These are phyloP conservation scores for Neosilurus hyrtlii DNA, from an alignment of 2,797 vertebrate species.

Conservation along the genomic window DNA sequence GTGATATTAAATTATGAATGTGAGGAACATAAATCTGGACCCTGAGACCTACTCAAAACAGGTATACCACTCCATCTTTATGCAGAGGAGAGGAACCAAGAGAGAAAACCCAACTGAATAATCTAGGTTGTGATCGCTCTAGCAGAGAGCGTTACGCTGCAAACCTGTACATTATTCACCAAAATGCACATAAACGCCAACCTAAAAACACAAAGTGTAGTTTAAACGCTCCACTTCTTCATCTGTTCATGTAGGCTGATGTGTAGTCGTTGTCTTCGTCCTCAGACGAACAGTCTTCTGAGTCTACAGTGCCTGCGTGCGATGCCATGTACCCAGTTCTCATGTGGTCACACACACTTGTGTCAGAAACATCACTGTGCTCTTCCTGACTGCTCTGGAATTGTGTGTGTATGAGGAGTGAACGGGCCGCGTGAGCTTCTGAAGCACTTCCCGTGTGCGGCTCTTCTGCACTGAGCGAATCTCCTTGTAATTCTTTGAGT, in stretches of 20 bases:
- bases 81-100: not conserved
- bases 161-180: not conserved
- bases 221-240: not conserved
- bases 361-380: not conserved
- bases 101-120: not conserved
- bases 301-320: not conserved
- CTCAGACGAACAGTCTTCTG: not conserved
- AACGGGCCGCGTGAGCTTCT: not conserved
- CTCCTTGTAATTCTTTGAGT: not conserved
- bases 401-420: not conserved
- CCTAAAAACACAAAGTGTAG: not conserved
- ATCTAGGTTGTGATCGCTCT: not conserved
- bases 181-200: not conserved
- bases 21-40: not conserved
- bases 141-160: not conserved
- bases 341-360: not conserved
- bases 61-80: not conserved
- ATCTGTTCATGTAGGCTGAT: conserved; percentile 24
- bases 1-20: not conserved
- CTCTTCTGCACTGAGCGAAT: not conserved
- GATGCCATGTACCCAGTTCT: conserved; percentile 19
- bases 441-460: not conserved
- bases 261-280: not conserved
- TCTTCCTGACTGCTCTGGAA: not conserved
- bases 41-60: not conserved